phyloP scores from a whole-genome alignment of 2,113 vertebrate species.

The Piprites chloris region DNA sequence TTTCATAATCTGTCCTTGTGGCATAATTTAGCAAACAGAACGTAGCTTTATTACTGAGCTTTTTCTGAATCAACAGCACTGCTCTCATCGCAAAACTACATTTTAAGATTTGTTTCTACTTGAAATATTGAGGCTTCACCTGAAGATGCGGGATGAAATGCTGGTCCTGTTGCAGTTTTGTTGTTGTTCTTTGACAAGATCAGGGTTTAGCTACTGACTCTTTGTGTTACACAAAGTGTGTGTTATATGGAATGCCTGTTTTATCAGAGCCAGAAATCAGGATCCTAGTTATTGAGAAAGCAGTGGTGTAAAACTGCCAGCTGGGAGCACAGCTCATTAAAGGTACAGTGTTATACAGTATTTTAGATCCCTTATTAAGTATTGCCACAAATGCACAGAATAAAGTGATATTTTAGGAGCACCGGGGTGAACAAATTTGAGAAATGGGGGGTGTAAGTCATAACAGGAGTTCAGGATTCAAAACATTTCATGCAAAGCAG shows the following conservation, averaged over 20 bases:
- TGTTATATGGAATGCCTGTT: background rate
- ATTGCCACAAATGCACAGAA: background rate
- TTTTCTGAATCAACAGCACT: background rate
- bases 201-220: background rate
- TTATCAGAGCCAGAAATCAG: background rate
- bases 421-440: background rate
- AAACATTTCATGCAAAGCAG: background rate
- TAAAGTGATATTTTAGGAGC: background rate
- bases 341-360: background rate
- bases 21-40: background rate
- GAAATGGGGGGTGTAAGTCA: constrained; percentile 1
- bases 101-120: background rate
- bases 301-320: background rate
- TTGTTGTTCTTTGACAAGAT: background rate
- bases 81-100: background rate
- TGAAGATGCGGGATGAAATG: background rate
- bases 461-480: background rate
- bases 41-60: background rate
- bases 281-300: background rate
- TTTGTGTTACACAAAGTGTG: background rate
- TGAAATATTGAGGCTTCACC: background rate
- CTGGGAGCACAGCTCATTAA: background rate
- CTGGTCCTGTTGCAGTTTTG: background rate
- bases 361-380: background rate
- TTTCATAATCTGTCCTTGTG: background rate